phyloP scores from a whole-genome alignment of 1,140 invertebrate species.

The Pemphigus obesinymphae region DNA sequence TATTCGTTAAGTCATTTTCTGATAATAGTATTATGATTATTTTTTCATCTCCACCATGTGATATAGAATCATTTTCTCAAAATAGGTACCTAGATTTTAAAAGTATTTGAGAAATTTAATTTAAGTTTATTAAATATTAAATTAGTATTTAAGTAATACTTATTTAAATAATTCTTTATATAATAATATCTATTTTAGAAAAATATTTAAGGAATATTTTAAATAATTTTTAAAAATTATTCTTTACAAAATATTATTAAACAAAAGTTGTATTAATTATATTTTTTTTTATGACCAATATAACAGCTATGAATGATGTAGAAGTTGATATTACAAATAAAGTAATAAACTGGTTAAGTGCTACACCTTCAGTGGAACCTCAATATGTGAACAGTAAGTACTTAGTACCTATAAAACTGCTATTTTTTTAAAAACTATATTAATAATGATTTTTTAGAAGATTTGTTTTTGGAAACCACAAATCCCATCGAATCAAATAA shows the following conservation, averaged over 20 bases:
- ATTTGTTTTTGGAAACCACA: not conserved
- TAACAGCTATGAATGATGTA: not conserved
- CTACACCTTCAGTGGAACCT: not conserved
- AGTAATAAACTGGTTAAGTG: not conserved
- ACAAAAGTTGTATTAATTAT: not conserved
- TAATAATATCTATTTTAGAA: too few species aligned
- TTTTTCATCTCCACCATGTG: too few species aligned
- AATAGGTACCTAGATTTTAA: too few species aligned
- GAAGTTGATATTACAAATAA: slow-evolving; percentile 8
- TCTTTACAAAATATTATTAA: not conserved
- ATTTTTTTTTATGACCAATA: not conserved
- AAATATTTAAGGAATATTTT: too few species aligned
- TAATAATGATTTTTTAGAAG: not conserved
- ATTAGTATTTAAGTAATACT: too few species aligned
- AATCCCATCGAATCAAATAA: not conserved
- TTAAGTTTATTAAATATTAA: too few species aligned
- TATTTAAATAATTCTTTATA: too few species aligned
- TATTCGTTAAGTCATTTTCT: too few species aligned
- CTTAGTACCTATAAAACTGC: not conserved
- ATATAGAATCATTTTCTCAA: too few species aligned
- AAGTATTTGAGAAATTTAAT: too few species aligned
- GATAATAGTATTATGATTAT: too few species aligned
- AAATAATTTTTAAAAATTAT: too few species aligned
- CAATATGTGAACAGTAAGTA: not conserved
- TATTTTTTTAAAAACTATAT: not conserved